Evolutionary conservation across 1,140 invertebrate species (phyloP), one percentile per base, ranked within the genome.

Genomic region (Chlorops oryzae): DNA sequence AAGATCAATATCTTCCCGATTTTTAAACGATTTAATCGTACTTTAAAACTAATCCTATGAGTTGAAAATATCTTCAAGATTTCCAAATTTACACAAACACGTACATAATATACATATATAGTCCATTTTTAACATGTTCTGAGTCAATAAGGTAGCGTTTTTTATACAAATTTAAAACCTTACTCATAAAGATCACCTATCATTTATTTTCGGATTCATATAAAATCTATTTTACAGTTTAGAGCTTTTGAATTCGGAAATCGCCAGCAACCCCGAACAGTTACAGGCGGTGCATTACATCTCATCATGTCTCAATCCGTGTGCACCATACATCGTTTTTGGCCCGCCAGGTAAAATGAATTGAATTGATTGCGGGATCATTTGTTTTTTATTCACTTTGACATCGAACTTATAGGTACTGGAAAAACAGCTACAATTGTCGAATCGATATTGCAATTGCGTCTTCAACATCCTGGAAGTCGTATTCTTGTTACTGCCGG

Each of bases 401-500:
- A 32, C n/a, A 32, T 32, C n/a, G 7, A 32, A 9, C n/a, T 9
- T 32, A 32, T n/a, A 32, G 7, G n/a, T 32, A 9, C 7, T n/a
- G n/a, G 27, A 32, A 32, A 32, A 32, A 9, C 7, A 32, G 27
- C 7, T 32, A 32, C 27, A 32, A 32, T 32, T 32, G n/a, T n/a
- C n/a, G n/a, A n/a, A n/a, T n/a, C n/a, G n/a, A n/a, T n/a, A n/a
- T n/a, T n/a, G n/a, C n/a, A n/a, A n/a, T n/a, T n/a, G n/a, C n/a
- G n/a, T n/a, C n/a, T n/a, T n/a, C n/a, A 24, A 38, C 63, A 50
- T 58, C 73, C 76, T 4, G 61, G 65, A 28, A 74, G 73, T 43
- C 68, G 74, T 50, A 75, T 89, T 46, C 70, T 91, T 32, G 77
- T 87, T n/a, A 82, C 81, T 51, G 78, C 86, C 21, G 82, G 85